Percentiles rank a stretch among this genome's conserved stretches.
phyloP scores from a whole-genome alignment of 2,113 vertebrate species.

The Octodon degus region DNA sequence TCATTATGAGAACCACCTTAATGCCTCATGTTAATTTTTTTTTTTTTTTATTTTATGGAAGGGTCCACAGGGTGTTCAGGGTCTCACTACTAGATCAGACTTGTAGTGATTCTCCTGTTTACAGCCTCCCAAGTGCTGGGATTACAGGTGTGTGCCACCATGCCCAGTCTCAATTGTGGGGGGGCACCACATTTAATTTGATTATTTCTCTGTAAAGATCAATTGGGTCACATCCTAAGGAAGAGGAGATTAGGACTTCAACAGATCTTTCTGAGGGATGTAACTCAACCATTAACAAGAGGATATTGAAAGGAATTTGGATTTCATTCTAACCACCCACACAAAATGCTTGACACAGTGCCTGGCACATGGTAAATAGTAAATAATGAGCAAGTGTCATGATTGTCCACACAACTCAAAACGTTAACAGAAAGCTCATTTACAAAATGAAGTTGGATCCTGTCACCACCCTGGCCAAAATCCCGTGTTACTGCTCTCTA shows the following conservation, averaged over 20 bases:
- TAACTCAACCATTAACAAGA: not conserved
- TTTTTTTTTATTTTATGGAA: no score
- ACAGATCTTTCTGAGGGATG: not conserved
- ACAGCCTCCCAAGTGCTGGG: no score
- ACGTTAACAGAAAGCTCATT: not conserved
- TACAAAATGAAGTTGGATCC: not conserved
- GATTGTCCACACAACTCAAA: not conserved
- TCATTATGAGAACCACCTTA: not conserved
- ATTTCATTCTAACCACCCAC: not conserved
- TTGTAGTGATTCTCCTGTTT: no score
- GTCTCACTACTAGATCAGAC: no score
- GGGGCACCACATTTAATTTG: no score
- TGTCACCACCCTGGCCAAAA: not conserved
- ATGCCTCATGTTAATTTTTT: not conserved
- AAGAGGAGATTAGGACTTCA: not conserved
- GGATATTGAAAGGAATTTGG: not conserved
- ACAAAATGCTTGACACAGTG: not conserved
- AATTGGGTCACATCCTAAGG: not conserved
- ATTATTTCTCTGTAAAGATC: not conserved
- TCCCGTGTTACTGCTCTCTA: not conserved
- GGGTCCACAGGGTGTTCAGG: no score
- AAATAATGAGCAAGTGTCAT: not conserved
- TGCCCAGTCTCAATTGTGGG: no score
- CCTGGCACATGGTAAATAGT: not conserved
- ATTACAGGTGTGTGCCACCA: no score